phyloP scores from a whole-genome alignment of 2,797 vertebrate genomes.

The Hypotaenidia philippensis region DNA sequence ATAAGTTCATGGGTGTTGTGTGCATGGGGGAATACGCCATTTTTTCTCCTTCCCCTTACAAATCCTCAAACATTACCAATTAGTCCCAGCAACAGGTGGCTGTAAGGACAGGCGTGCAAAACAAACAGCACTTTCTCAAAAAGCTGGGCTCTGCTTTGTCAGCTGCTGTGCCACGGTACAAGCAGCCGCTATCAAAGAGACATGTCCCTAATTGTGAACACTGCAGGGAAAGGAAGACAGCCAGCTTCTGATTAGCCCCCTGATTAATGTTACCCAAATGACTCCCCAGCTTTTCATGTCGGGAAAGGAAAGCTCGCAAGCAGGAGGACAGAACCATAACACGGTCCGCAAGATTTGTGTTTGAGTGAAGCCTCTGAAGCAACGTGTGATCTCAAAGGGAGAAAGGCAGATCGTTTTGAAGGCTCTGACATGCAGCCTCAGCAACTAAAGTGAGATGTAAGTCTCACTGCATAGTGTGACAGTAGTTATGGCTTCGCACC shows the following conservation, averaged over 20 bases:
- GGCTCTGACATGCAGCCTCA: slow-evolving; percentile 4
- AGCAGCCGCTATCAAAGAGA: background rate
- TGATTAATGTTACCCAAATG: background rate
- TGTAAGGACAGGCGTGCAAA: background rate
- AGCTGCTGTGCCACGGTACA: background rate
- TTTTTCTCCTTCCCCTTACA: background rate
- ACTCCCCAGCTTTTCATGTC: background rate
- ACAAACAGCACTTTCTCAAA: background rate
- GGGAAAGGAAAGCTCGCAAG: background rate
- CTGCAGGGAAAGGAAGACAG: background rate
- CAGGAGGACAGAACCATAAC: background rate
- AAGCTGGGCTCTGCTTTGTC: background rate
- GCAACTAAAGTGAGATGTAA: background rate
- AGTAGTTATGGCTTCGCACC: background rate
- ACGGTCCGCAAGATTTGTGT: background rate
- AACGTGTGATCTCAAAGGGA: background rate
- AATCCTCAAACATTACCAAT: background rate
- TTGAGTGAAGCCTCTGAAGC: background rate
- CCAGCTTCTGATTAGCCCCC: background rate
- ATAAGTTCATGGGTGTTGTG: background rate
- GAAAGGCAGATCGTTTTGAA: background rate
- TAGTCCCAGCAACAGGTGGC: background rate
- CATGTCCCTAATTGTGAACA: background rate
- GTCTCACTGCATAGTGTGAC: background rate
- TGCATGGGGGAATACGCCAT: background rate